These are phyloP conservation scores for Coremacera marginata DNA, from an alignment of 2,888 invertebrate species.

Conservation along the genomic window DNA sequence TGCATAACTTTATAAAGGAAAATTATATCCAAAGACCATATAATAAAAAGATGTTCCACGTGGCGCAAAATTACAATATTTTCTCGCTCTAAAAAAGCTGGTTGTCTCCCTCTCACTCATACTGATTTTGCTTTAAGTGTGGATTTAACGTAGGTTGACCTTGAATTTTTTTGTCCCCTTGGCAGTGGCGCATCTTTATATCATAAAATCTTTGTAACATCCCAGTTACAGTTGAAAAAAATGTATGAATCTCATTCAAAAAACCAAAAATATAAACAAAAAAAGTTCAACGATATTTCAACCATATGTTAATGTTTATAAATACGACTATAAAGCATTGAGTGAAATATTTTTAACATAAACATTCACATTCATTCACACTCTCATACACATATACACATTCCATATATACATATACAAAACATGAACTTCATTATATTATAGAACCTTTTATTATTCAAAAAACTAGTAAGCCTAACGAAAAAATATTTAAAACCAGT, in stretches of 20 bases:
- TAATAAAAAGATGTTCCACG: too few relatives aligned
- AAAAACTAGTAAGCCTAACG: constrained; percentile 52
- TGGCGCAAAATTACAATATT: too few relatives aligned
- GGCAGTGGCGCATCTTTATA: too few relatives aligned
- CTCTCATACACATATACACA: constrained; percentile 37
- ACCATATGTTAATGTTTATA: constrained; percentile 12
- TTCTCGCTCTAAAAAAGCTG: too few relatives aligned
- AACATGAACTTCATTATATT: constrained; percentile 40
- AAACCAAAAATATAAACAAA: constrained; percentile 36
- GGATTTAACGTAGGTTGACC: too few relatives aligned
- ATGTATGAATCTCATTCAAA: constrained; percentile 37
- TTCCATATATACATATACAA: constrained; percentile 41
- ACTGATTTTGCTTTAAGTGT: too few relatives aligned
- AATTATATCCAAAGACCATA: too few relatives aligned
- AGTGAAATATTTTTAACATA: constrained; percentile 1
- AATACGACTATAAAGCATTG: constrained; percentile 44
- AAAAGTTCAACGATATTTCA: constrained; percentile 46
- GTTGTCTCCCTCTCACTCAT: too few relatives aligned
- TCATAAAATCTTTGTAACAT: too few relatives aligned
- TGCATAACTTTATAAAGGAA: too few relatives aligned
- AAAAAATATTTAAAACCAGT: constrained; percentile 37
- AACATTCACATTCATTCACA: background rate
- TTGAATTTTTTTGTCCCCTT: too few relatives aligned
- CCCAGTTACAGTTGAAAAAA: background rate
- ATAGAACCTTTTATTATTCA: constrained; percentile 47